A percentile compares a stretch with the other conserved stretches of the same genome.
phyloP scores from a whole-genome alignment of 2,113 vertebrate species.

The Arizona elegans region DNA sequence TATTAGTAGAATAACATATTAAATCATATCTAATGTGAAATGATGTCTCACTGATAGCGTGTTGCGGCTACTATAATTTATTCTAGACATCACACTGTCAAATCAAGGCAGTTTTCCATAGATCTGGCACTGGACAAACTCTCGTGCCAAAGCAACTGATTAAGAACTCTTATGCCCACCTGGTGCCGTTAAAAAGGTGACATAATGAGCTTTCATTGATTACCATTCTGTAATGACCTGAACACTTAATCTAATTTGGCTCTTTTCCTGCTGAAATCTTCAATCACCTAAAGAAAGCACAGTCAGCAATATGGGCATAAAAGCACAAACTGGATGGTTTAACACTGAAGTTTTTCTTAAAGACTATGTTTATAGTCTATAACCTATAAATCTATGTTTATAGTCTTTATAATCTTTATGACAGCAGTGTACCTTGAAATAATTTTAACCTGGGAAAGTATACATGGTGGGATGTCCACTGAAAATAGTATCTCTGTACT shows the following conservation, averaged over 20 bases:
- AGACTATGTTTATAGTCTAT: no score
- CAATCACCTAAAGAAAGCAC: neutral
- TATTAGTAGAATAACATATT: constrained; percentile 53
- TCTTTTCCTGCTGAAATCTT: neutral
- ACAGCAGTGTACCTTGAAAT: neutral
- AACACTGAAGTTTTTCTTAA: neutral
- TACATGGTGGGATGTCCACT: neutral
- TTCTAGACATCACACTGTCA: constrained; percentile 42
- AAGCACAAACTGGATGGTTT: neutral
- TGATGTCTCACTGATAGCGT: constrained; percentile 49
- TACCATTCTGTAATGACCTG: constrained; percentile 24
- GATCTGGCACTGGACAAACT: constrained; percentile 42
- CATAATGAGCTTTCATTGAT: constrained; percentile 3
- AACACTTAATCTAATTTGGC: constrained; percentile 6
- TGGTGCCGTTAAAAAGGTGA: constrained; percentile 38
- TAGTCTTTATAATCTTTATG: neutral
- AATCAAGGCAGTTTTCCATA: constrained; percentile 54
- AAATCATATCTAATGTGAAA: constrained; percentile 54
- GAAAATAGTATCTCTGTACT: neutral
- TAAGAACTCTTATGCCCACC: constrained; percentile 42
- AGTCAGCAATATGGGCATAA: neutral
- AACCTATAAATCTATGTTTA: no score
- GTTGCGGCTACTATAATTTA: constrained; percentile 45
- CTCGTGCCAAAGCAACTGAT: constrained; percentile 44
- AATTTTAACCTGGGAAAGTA: neutral